Base-by-base conservation (phyloP, 2,113 vertebrate species). In the Morone saxatilis region DNA sequence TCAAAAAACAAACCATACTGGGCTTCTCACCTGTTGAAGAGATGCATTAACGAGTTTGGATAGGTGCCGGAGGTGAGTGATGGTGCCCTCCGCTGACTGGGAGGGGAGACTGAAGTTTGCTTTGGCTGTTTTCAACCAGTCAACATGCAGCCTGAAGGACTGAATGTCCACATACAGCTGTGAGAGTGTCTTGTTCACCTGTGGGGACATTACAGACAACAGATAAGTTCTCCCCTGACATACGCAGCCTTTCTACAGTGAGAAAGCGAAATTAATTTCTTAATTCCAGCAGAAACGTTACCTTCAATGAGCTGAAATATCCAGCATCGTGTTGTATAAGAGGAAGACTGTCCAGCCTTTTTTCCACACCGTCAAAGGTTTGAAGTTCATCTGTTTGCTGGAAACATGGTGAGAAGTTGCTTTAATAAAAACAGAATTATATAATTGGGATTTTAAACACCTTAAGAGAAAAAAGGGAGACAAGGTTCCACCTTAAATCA, bases 131-230 rank as follows among this genome's bases (percentile, higher is more conserved):
- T 78, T 86, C 56, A 95, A 14, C 94, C 94, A 95, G 25, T 93
- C 71, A 0, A 91, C 22, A 17, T 95, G 94, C 7, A 89, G 51
- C 38, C 53, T 71, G 82, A 91, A 94, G 54, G 82, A 71, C 56
- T 86, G 76, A 0, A 76, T 54, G 68, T 84, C 63, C 0, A 7
- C 59, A 0, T 69, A 78, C 45, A 95, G 86, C 80, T 86, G 72
- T 6, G 74, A 56, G 1, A 95, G 81, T 0, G 92, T 90, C 72
- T 86, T 78, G 2, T 92, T 92, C 2, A 79, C 19, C 95, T 95
- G 90, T 6, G 36, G 76, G 4, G 9, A 53, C 45, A 66, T 36
- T 4, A 61, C 2, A 43, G 7, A 5, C 13, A 3, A 11, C 31
- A 63, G 12, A 13, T 17, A 36, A 22, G 8, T 53, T 7, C 17